phyloP scores from a whole-genome alignment of 2,797 vertebrate genomes.

The Novumbra hubbsi region DNA sequence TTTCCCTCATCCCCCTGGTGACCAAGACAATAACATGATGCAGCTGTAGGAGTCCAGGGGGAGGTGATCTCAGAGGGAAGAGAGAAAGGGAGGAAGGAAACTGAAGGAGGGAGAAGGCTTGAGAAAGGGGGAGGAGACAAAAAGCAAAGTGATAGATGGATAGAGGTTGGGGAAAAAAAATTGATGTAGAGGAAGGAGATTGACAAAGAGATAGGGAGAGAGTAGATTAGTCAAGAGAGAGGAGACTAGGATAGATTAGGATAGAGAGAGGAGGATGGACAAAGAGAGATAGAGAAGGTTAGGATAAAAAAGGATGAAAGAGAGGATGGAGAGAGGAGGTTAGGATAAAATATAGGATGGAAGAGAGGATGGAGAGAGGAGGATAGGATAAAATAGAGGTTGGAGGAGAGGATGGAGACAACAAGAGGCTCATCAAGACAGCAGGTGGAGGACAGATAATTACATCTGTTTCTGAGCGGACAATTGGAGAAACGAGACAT shows the following conservation, averaged over 20 bases:
- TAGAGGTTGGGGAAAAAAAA: too few species aligned
- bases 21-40: slow-evolving; percentile 61
- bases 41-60: slow-evolving; percentile 46
- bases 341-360: slow-evolving; percentile 6
- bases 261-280: background rate
- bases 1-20: slow-evolving; percentile 53
- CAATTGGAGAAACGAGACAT: slow-evolving; percentile 11
- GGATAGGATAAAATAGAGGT: too few species aligned
- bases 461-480: slow-evolving; percentile 37
- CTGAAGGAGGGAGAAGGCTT: too few species aligned
- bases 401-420: slow-evolving; percentile 15
- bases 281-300: background rate
- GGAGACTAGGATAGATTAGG: too few species aligned
- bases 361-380: background rate
- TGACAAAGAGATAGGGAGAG: background rate
- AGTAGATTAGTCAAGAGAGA: background rate
- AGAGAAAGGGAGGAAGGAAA: background rate
- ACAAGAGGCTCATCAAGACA: slow-evolving; percentile 47
- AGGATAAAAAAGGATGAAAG: too few species aligned
- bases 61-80: slow-evolving; percentile 34
- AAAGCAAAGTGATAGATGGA: too few species aligned
- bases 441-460: slow-evolving; percentile 51
- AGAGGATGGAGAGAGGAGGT: background rate
- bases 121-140: too few species aligned
- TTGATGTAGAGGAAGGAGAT: too few species aligned